A percentile compares a stretch with the other conserved stretches of the same genome.
phyloP scores from a whole-genome alignment of 1,140 invertebrate genomes.

The Drosophila sechellia region DNA sequence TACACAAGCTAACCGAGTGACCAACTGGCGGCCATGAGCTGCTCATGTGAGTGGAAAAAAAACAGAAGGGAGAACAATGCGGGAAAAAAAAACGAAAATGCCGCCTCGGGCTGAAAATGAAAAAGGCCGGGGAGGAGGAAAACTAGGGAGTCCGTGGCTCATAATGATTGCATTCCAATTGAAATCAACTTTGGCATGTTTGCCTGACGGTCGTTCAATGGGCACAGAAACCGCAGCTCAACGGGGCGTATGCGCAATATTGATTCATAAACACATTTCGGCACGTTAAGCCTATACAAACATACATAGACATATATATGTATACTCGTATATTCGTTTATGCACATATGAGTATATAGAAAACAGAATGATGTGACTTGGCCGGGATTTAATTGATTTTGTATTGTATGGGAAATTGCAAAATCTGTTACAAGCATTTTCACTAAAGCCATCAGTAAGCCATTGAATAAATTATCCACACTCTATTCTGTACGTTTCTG shows the following conservation, averaged over 20 bases:
- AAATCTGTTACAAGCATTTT: conserved; percentile 49
- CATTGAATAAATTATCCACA: conserved; percentile 49
- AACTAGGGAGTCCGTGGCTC: conserved; percentile 9
- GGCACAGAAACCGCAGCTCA: conserved; percentile 32
- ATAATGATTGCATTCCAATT: conserved; percentile 46
- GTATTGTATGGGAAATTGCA: conserved; percentile 44
- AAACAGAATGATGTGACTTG: conserved; percentile 28
- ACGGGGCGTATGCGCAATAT: conserved; percentile 43
- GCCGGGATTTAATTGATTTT: conserved; percentile 49
- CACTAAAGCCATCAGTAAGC: conserved; percentile 48
- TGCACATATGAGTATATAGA: background rate
- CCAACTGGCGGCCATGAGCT: conserved; percentile 35
- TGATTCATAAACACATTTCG: conserved; percentile 48
- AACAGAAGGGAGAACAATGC: conserved; percentile 39
- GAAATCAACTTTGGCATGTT: conserved; percentile 38
- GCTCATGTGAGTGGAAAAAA: conserved; percentile 42
- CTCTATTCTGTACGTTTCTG: conserved; percentile 18
- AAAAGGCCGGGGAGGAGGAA: background rate
- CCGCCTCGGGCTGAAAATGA: conserved; percentile 1
- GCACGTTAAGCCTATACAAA: conserved; percentile 7
- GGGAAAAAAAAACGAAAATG: conserved; percentile 16
- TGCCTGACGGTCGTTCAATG: conserved; percentile 11
- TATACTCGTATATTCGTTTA: background rate
- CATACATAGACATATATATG: background rate
- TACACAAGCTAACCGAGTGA: conserved; percentile 38